Base-by-base conservation (phyloP, 2,113 vertebrate species). In the Scortum barcoo region DNA sequence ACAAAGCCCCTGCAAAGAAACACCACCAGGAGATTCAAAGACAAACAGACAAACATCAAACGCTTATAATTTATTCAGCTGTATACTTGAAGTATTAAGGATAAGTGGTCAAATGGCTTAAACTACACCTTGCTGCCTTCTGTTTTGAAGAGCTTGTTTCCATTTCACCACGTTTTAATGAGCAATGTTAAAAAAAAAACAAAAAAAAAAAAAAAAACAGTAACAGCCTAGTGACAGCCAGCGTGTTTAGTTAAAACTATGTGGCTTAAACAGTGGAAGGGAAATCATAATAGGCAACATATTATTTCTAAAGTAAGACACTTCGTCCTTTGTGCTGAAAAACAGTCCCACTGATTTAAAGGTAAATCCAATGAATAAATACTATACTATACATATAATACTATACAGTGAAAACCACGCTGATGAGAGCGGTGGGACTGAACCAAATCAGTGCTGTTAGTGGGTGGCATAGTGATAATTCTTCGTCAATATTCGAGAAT, bases 1-100 rank as follows among this genome's bases (percentile, higher is more conserved):
- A 99, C 96, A 84, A 99, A 97, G 0, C 96, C 96, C 92, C 98
- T 99, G 93, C 38, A 85, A 72, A 26, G 4, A 76, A 56, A 83
- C 2, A 67, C 3, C 33, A 48, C 11, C 26, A 50, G n/a, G 0
- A 26, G 10, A 30, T 58, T 33, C 14, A 72, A 62, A 44, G 13
- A 42, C 30, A 40, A 50, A 26, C 3, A 51, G 1, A 16, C 2
- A 63, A 30, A 6, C 9, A 50, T 19, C 0, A 7, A 60, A 69
- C 40, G 46, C 3, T n/a, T 56, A 14, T n/a, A 9, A 0, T 48
- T 51, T 26, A 54, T 65, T 42, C 12, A 20, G 4, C 13, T 19
- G 22, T 7, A 16, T 19, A 11, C 20, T 28, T 8, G 11, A 44
- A 28, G 53, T 20, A 20, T 56, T 58, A 38, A 24, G 28, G 3